Conservation (phyloP, 2,113 vertebrate species). For the Crypturellus undulatus region DNA sequence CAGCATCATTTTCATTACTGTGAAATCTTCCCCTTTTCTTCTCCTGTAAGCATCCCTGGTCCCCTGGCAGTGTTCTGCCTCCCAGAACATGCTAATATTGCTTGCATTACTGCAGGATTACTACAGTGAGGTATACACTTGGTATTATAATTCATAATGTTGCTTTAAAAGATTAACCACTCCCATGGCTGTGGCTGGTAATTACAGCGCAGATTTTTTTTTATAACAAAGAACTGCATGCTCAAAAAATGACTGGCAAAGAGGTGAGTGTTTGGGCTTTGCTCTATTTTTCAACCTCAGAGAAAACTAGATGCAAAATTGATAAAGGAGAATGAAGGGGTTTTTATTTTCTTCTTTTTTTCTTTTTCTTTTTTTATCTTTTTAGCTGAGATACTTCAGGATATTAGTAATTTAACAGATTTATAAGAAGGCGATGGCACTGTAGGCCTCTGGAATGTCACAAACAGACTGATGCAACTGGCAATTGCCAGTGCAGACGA, state of each 20-base stretch:
- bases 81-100: constrained; percentile 75
- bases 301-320: constrained; percentile 63
- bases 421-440: constrained; percentile 41
- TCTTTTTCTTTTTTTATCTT: not conserved
- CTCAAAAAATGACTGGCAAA: constrained; percentile 49
- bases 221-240: constrained; percentile 35
- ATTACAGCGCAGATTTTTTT: constrained; percentile 63
- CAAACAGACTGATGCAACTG: constrained; percentile 14
- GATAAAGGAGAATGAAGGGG: not conserved
- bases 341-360: not conserved
- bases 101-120: constrained; percentile 77
- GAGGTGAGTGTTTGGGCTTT: constrained; percentile 50
- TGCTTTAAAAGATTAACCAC: constrained; percentile 81
- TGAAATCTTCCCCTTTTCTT: constrained; percentile 72
- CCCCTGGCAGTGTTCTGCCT: constrained; percentile 67
- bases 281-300: constrained; percentile 56
- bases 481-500: constrained; percentile 43
- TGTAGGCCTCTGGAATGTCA: constrained; percentile 35
- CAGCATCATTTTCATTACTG: constrained; percentile 68
- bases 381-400: constrained; percentile 7
- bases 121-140: constrained; percentile 73
- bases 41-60: constrained; percentile 64
- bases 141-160: constrained; percentile 79
- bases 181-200: constrained; percentile 69
- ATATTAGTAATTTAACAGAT: constrained; percentile 60